Conservation (phyloP, 2,797 vertebrate species). For the Furcifer pardalis region DNA sequence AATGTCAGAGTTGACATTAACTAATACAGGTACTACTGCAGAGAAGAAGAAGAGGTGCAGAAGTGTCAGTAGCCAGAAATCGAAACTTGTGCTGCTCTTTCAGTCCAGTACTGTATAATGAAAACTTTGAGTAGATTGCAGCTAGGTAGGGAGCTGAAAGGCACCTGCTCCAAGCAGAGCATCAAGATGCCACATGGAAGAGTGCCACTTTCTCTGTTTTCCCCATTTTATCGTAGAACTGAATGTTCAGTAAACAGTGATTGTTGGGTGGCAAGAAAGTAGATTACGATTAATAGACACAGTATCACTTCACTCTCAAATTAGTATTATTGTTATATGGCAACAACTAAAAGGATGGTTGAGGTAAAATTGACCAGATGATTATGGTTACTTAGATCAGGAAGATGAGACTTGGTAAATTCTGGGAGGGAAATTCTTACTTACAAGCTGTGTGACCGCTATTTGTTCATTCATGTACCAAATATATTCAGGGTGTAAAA, state of each 20-base stretch:
- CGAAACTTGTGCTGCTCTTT: not conserved
- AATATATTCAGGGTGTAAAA: too few species aligned
- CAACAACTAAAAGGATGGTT: not conserved
- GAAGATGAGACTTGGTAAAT: not conserved
- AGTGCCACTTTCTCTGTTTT: conserved; percentile 14
- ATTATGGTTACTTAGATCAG: not conserved
- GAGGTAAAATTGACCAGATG: not conserved
- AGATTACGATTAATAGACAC: not conserved
- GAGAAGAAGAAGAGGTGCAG: too few species aligned
- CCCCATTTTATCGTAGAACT: not conserved
- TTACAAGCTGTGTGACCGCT: not conserved
- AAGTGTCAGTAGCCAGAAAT: not conserved
- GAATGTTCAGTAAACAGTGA: not conserved
- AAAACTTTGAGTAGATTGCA: not conserved
- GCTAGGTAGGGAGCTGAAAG: not conserved
- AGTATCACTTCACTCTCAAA: not conserved
- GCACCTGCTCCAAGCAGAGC: not conserved
- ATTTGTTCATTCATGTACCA: not conserved
- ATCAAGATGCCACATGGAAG: not conserved
- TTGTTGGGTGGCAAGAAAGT: not conserved
- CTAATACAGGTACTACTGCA: not conserved
- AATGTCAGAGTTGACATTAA: not conserved
- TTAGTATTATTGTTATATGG: not conserved
- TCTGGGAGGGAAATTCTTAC: not conserved
- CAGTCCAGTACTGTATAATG: not conserved